phyloP scores from a whole-genome alignment of 2,113 vertebrate species.

The Scartelaos histophorus region DNA sequence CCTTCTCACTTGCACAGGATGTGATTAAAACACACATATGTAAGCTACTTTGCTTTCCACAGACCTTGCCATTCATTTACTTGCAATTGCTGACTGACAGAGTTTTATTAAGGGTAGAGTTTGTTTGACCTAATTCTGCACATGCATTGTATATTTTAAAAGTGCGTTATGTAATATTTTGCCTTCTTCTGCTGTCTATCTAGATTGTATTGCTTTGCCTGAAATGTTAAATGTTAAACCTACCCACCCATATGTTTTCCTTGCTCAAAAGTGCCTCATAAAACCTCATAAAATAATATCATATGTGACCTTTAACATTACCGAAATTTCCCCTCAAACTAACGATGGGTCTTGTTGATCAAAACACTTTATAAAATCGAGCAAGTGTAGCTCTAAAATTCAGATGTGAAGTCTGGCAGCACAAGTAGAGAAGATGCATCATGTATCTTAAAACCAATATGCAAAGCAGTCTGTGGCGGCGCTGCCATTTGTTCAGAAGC shows the following conservation, averaged over 20 bases:
- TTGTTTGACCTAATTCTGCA: not conserved
- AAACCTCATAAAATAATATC: not conserved
- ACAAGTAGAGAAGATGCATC: conserved; percentile 31
- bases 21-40: conserved; percentile 7
- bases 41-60: not conserved
- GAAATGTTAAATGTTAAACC: too few relatives aligned
- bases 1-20: conserved; percentile 10
- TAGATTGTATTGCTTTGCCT: too few relatives aligned
- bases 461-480: conserved; percentile 26
- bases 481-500: conserved; percentile 28
- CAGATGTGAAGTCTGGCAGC: conserved; percentile 16
- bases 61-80: not conserved
- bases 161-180: not conserved
- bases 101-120: not conserved
- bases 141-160: not conserved
- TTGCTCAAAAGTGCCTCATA: too few relatives aligned
- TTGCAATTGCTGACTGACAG: conserved; percentile 8
- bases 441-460: conserved; percentile 29
- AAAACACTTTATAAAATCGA: not conserved
- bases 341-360: not conserved
- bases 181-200: not conserved
- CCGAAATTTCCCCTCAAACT: conserved; percentile 17
- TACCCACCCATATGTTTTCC: too few relatives aligned
- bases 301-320: not conserved
- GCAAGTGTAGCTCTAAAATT: conserved; percentile 9